Conservation (phyloP, 1,140 invertebrate genomes). For the Chionoecetes opilio region DNA sequence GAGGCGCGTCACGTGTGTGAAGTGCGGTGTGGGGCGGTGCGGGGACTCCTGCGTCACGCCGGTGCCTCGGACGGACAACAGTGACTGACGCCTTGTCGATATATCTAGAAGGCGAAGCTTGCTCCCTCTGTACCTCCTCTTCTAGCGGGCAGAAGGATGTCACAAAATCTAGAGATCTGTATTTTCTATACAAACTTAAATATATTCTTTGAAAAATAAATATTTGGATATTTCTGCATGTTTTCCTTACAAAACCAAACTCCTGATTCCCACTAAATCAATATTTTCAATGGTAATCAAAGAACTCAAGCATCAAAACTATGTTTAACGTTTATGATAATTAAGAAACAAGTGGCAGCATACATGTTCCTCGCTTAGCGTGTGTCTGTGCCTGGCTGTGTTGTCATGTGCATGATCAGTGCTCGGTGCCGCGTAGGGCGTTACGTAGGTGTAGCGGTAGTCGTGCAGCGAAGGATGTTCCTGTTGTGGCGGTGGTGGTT, state of each 20-base stretch:
- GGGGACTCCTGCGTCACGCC: not conserved
- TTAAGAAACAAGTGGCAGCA: not conserved
- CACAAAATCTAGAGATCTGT: constrained; percentile 75
- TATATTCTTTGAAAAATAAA: constrained; percentile 77
- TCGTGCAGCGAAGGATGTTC: not conserved
- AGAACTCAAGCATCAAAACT: not conserved
- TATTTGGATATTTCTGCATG: constrained; percentile 75
- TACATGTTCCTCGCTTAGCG: not conserved
- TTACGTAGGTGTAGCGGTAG: not conserved
- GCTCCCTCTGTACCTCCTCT: constrained; percentile 52
- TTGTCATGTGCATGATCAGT: not conserved
- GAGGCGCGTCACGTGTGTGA: not conserved
- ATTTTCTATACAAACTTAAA: constrained; percentile 78
- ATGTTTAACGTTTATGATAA: not conserved
- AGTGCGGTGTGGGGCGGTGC: too few species aligned
- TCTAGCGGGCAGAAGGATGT: constrained; percentile 55
- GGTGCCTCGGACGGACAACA: constrained; percentile 29
- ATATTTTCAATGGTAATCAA: not conserved
- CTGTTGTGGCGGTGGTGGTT: not conserved
- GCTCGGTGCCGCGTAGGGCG: not conserved
- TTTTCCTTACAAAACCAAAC: constrained; percentile 74
- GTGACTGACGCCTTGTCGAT: not conserved
- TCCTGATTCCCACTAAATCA: constrained; percentile 72
- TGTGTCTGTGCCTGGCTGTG: not conserved
- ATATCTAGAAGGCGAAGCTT: constrained; percentile 62